Conservation (phyloP, 2,888 invertebrate genomes). For the Morpho achilles region DNA sequence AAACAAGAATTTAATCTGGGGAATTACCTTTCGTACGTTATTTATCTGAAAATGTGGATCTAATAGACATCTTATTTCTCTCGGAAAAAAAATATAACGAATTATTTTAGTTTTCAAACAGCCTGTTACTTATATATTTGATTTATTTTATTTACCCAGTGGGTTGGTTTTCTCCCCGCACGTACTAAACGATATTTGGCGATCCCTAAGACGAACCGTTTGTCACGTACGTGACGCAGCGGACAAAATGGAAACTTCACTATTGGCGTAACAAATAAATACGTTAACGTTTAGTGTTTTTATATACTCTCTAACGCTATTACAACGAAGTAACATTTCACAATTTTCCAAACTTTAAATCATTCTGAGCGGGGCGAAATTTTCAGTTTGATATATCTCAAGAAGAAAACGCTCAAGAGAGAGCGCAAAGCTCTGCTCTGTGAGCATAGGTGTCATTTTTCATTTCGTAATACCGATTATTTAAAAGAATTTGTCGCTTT, state of each 20-base stretch:
- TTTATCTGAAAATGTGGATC: conserved; percentile 12
- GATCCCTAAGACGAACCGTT: conserved; percentile 77
- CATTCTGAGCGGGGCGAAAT: conserved; percentile 6
- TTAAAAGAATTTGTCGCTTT: conserved; percentile 17
- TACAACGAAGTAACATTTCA: conserved; percentile 3
- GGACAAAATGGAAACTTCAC: conserved; percentile 72
- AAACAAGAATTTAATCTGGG: conserved; percentile 1
- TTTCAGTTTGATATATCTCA: conserved; percentile 13
- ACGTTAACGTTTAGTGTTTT: conserved; percentile 57
- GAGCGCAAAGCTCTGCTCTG: conserved; percentile 2
- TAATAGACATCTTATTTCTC: conserved; percentile 34
- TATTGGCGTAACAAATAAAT: conserved; percentile 71
- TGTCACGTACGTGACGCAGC: conserved; percentile 76
- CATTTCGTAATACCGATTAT: conserved; percentile 18
- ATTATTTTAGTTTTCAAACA: conserved; percentile 62
- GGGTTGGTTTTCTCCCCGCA: conserved; percentile 72
- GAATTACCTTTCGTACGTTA: conserved; percentile 7
- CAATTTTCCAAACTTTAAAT: conserved; percentile 7
- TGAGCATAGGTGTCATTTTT: conserved; percentile 17
- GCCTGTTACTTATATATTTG: conserved; percentile 72
- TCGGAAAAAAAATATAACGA: conserved; percentile 39
- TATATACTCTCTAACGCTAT: conserved; percentile 16
- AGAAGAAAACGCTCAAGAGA: conserved; percentile 11
- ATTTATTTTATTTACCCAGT: conserved; percentile 76
- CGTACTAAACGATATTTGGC: conserved; percentile 80